Evolutionary conservation across 2,113 vertebrate genomes (phyloP).

Genomic region (Heteronetta atricapilla): DNA sequence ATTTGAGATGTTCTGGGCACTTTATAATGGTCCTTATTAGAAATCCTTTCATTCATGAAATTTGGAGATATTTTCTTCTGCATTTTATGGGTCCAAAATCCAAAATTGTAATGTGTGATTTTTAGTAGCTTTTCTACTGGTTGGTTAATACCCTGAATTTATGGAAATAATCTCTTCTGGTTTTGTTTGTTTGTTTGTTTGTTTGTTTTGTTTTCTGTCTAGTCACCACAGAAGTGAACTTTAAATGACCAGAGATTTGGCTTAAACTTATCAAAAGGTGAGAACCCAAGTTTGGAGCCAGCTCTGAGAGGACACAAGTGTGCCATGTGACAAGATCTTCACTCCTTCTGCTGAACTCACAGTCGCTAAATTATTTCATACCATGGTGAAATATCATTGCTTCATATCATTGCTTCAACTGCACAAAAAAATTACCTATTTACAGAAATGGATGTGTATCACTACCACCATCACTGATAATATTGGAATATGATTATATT

Average conservation of each 20-base stretch:
- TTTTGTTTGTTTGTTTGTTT: too few species aligned
- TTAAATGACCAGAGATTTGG: neutral
- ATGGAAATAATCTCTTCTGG: neutral
- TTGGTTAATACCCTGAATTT: neutral
- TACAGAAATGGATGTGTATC: neutral
- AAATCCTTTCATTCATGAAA: neutral
- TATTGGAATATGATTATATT: neutral
- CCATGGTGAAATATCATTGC: neutral
- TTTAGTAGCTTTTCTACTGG: accelerated
- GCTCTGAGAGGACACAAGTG: neutral
- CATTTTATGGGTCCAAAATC: neutral
- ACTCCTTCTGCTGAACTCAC: neutral
- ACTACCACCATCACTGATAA: neutral
- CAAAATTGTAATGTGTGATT: neutral
- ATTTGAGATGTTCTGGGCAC: neutral
- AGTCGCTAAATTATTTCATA: neutral
- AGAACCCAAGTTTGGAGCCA: neutral
- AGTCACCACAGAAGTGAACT: neutral
- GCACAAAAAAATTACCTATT: neutral
- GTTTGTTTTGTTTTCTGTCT: neutral
- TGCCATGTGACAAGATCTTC: neutral
- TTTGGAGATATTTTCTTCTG: neutral
- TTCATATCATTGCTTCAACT: neutral
- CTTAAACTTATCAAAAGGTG: neutral
- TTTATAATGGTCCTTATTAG: neutral